Evolutionary conservation across 1,140 invertebrate genomes (phyloP).

Genomic region (Oreohelix idahoensis): DNA sequence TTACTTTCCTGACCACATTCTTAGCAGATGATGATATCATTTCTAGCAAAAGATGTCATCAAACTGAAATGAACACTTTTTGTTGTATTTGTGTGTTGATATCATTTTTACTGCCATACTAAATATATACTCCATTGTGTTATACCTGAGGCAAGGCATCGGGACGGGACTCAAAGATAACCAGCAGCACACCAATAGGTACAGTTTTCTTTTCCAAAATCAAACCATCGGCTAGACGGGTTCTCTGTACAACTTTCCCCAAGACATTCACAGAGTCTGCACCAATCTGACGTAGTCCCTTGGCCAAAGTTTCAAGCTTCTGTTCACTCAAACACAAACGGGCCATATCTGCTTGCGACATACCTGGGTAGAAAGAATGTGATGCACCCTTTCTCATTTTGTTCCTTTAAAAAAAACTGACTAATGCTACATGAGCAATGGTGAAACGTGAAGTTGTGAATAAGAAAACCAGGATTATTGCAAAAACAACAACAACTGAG

Average conservation of each 20-base stretch:
- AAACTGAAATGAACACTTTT: no score
- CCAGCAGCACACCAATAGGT: conserved; percentile 96
- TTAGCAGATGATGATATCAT: no score
- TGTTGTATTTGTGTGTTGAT: no score
- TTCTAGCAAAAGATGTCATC: no score
- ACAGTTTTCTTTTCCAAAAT: conserved; percentile 93
- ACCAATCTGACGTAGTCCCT: conserved; percentile 93
- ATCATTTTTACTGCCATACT: background rate
- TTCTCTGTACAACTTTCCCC: conserved; percentile 83
- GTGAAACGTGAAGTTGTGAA: no score
- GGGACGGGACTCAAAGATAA: conserved; percentile 98
- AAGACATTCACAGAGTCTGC: conserved; percentile 78
- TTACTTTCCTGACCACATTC: no score
- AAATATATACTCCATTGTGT: background rate
- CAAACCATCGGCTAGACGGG: conserved; percentile 82
- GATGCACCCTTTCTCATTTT: background rate
- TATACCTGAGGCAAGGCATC: conserved; percentile 94
- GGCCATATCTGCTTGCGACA: conserved; percentile 87
- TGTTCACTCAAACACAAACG: conserved; percentile 87
- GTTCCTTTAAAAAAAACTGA: no score
- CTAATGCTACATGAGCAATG: no score
- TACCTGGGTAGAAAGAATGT: conserved; percentile 69
- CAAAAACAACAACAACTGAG: no score
- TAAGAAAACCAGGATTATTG: no score
- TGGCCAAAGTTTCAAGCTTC: conserved; percentile 91